Evolutionary conservation across 1,140 invertebrate species (phyloP).

Genomic region (Platorchestia sp.): DNA sequence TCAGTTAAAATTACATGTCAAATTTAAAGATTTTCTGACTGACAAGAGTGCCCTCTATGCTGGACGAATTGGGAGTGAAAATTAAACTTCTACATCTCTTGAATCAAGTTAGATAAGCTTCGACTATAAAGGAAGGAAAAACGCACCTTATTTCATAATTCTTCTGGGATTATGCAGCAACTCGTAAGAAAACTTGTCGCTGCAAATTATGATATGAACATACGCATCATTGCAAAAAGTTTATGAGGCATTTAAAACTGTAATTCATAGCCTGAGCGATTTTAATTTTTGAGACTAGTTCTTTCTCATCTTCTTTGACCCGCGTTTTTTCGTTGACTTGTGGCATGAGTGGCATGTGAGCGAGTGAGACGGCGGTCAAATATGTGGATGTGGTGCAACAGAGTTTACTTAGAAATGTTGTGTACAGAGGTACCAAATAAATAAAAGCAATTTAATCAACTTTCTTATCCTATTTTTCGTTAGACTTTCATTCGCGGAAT

Average conservation of each 20-base stretch:
- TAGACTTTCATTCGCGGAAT: not conserved
- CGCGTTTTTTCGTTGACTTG: not conserved
- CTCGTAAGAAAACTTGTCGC: not conserved
- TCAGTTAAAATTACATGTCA: not conserved
- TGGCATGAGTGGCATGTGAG: not conserved
- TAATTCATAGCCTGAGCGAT: not conserved
- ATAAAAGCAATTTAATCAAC: not conserved
- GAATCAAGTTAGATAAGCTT: too few relatives aligned
- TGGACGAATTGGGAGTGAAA: not conserved
- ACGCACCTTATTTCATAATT: too few relatives aligned
- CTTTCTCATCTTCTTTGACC: not conserved
- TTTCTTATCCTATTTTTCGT: not conserved
- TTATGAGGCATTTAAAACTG: not conserved
- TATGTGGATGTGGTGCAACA: not conserved
- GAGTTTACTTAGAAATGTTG: slow-evolving; percentile 17
- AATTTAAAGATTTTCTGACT: not conserved
- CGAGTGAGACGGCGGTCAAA: not conserved
- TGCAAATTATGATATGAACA: not conserved
- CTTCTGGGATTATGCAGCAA: not conserved
- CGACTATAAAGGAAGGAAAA: too few relatives aligned
- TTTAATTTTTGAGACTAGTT: not conserved
- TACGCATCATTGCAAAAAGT: not conserved
- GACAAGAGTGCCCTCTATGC: not conserved
- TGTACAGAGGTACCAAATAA: slow-evolving; percentile 7
- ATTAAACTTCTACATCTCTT: too few relatives aligned